Base-by-base conservation (phyloP, 2,888 invertebrate species). In the Autographa gamma region DNA sequence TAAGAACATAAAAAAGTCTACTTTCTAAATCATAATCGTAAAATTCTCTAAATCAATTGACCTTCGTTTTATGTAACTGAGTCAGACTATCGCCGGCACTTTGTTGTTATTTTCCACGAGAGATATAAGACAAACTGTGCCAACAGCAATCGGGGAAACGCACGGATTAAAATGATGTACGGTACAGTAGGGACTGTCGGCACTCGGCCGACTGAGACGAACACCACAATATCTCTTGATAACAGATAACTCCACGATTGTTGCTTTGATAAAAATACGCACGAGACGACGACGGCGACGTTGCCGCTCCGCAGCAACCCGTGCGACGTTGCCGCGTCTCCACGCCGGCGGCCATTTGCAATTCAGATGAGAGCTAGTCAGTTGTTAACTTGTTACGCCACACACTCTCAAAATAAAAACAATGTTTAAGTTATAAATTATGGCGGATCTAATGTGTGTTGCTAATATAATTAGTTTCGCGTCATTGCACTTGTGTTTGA, bases 391-490 rank as follows among this genome's bases (percentile, higher is more conserved):
- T 83, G 80, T 89, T 92, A 91, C 92, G 91, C 89, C 91, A 92
- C 90, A 90, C 89, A 89, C 86, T 89, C 91, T 91, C 93, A 91
- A 93, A 93, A 93, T 93, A 93, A 93, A 93, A 93, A 93, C 93
- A 93, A 89, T 90, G 89, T 82, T 89, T 86, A 86, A 85, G 80
- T 89, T 87, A 86, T 86, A 89, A 88, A 88, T 89, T 85, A 87
- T 81, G 84, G 84, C 80, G 85, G 68, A 81, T 81, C 82, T 75
- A 80, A 83, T 75, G 64, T 73, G 85, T 87, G 86, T 86, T 83
- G 82, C 83, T 86, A 86, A 86, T 83, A 83, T 79, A 82, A 86
- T 86, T 79, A 79, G 84, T 64, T 48, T 34, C 77, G 79, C 84
- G 80, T 85, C 86, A 85, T 85, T 88, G 85, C 85, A 84, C 80